phyloP scores from a whole-genome alignment of 2,797 vertebrate genomes.

The Ctenosaura bakeri region DNA sequence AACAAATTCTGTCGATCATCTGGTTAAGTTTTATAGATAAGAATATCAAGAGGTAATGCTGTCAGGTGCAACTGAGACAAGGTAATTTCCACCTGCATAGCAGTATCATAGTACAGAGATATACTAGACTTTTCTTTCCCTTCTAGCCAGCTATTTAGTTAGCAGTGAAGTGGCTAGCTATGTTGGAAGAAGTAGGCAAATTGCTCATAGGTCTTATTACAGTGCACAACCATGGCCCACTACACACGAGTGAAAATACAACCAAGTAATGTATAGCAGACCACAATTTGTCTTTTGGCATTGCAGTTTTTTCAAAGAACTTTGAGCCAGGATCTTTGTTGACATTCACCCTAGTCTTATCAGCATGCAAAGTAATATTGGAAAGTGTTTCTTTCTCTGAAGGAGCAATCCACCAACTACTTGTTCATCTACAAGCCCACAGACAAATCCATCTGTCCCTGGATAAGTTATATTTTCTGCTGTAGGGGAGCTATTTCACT shows the following conservation, averaged over 20 bases:
- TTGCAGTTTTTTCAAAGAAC: background rate
- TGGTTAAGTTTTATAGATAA: background rate
- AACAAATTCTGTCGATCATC: slow-evolving; percentile 8
- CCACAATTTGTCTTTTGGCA: background rate
- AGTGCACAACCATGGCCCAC: background rate
- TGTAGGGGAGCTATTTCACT: background rate
- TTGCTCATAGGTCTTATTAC: background rate
- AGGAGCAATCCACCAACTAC: background rate
- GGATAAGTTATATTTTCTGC: background rate
- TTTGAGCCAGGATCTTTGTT: background rate
- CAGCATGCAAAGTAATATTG: background rate
- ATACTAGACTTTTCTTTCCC: background rate
- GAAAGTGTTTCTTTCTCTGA: slow-evolving; percentile 2
- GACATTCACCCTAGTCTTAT: background rate
- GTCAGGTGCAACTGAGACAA: background rate
- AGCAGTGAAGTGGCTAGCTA: background rate
- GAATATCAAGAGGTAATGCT: background rate
- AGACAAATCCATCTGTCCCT: background rate
- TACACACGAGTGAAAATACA: background rate
- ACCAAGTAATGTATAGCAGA: background rate
- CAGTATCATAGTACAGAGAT: background rate
- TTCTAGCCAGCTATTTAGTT: background rate
- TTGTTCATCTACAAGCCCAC: background rate
- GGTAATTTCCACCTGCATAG: background rate
- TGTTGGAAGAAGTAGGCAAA: background rate